These are phyloP conservation scores for Apodemus speciosus DNA, from an alignment of 2,113 vertebrate genomes.

Conservation along the genomic window DNA sequence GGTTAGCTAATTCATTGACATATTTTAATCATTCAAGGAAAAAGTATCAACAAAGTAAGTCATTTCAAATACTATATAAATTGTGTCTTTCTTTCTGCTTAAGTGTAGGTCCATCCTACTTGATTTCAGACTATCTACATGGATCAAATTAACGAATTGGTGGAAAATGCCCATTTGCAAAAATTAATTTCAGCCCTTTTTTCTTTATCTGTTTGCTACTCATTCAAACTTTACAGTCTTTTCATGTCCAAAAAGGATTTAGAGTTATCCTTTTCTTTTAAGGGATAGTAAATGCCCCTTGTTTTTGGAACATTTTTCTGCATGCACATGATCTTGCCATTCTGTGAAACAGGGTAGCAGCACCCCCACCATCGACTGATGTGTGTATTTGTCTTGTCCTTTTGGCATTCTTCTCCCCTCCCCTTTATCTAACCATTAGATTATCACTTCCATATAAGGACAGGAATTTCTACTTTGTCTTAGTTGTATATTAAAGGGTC, in stretches of 20 bases:
- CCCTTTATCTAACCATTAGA: not conserved
- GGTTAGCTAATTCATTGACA: constrained; percentile 57
- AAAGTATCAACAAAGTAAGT: constrained; percentile 39
- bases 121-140: constrained; percentile 66
- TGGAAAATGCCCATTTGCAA: constrained; percentile 42
- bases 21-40: constrained; percentile 49
- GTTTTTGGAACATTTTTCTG: constrained; percentile 21
- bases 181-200: constrained; percentile 57
- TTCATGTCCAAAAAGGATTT: constrained; percentile 7
- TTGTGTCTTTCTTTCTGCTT: constrained; percentile 44
- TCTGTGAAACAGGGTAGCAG: not conserved
- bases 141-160: constrained; percentile 54
- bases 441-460: not conserved
- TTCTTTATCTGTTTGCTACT: constrained; percentile 34
- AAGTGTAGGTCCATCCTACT: constrained; percentile 17
- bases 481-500: constrained; percentile 10
- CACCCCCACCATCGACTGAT: not conserved
- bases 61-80: constrained; percentile 47
- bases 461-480: not conserved
- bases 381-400: not conserved
- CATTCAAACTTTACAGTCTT: constrained; percentile 61
- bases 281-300: constrained; percentile 1
- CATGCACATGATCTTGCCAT: constrained; percentile 8
- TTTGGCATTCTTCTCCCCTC: not conserved
- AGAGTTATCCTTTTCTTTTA: constrained; percentile 53